Percentiles rank a stretch among this genome's conserved stretches.
Conservation (phyloP, 2,888 invertebrate genomes). For the Adelphocoris suturalis region DNA sequence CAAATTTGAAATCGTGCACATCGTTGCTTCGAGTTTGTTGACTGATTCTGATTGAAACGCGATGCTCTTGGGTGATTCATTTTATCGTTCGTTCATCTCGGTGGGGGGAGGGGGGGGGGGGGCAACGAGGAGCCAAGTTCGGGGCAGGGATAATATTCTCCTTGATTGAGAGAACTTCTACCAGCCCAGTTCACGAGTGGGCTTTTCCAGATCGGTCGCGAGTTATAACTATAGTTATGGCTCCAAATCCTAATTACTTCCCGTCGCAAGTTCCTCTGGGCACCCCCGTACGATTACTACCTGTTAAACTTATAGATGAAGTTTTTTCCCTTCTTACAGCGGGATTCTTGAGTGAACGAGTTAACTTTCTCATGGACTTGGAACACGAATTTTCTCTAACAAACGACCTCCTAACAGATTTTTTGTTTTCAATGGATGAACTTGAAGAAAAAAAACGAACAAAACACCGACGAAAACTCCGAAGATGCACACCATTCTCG, state of each 20-base stretch:
- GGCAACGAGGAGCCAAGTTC: background rate
- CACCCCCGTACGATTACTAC: background rate
- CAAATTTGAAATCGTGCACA: too few species aligned
- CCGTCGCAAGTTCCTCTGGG: conserved; percentile 22
- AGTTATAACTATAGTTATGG: conserved; percentile 50
- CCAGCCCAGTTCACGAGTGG: background rate
- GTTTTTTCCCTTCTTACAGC: conserved; percentile 3
- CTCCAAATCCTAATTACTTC: conserved; percentile 45
- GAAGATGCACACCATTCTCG: too few species aligned
- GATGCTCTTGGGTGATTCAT: background rate
- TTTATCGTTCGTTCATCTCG: background rate
- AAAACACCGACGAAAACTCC: too few species aligned
- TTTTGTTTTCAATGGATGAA: background rate
- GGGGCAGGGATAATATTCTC: conserved; percentile 13
- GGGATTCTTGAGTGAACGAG: background rate
- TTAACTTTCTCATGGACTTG: conserved; percentile 18
- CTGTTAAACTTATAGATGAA: conserved; percentile 40
- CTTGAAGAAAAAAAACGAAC: too few species aligned
- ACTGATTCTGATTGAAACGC: too few species aligned
- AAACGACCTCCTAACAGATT: background rate
- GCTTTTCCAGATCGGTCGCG: background rate
- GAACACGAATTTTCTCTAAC: conserved; percentile 19
- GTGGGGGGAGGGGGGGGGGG: background rate
- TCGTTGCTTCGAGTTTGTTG: too few species aligned
- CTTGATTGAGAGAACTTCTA: conserved; percentile 47